A percentile compares a stretch with the other conserved stretches of the same genome.
Evolutionary conservation across 1,140 invertebrate species (phyloP).

Genomic region (Trichoplusia ni): DNA sequence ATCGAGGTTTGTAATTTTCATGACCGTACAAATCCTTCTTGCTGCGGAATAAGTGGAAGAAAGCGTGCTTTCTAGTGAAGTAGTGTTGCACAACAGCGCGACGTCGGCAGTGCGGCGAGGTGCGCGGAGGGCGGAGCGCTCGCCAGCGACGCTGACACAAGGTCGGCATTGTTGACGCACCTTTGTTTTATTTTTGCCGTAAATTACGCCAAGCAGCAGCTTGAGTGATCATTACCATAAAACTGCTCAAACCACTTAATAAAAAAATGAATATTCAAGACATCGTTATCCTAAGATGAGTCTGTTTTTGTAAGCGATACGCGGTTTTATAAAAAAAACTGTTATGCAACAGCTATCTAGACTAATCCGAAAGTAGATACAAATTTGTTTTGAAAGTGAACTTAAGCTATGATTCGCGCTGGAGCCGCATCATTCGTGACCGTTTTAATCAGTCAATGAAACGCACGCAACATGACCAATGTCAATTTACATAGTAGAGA

Average conservation of each 20-base stretch:
- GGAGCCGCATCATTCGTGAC: slow-evolving; percentile 41
- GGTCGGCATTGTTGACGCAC: slow-evolving; percentile 55
- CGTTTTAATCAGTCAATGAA: slow-evolving; percentile 42
- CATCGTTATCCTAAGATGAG: too few relatives aligned
- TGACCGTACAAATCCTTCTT: background rate
- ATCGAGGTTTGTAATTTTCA: slow-evolving; percentile 4
- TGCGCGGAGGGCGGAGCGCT: slow-evolving; percentile 24
- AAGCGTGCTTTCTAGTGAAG: slow-evolving; percentile 58
- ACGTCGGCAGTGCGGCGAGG: slow-evolving; percentile 2
- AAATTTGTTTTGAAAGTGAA: slow-evolving; percentile 21
- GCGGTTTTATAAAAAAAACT: background rate
- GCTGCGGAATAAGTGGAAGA: slow-evolving; percentile 41
- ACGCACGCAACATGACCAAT: slow-evolving; percentile 37
- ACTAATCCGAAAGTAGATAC: slow-evolving; percentile 5
- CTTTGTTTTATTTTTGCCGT: slow-evolving; percentile 44
- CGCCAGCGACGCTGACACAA: slow-evolving; percentile 43
- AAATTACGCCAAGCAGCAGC: slow-evolving; percentile 24
- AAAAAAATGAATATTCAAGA: too few relatives aligned
- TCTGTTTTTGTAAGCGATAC: background rate
- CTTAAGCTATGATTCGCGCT: slow-evolving; percentile 5
- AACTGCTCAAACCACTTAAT: slow-evolving; percentile 25
- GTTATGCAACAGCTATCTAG: background rate
- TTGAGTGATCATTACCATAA: slow-evolving; percentile 24
- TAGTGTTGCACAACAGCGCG: slow-evolving; percentile 22
- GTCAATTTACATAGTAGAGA: slow-evolving; percentile 19